Base-by-base conservation (phyloP, 2,797 vertebrate genomes). In the Potorous gilbertii region DNA sequence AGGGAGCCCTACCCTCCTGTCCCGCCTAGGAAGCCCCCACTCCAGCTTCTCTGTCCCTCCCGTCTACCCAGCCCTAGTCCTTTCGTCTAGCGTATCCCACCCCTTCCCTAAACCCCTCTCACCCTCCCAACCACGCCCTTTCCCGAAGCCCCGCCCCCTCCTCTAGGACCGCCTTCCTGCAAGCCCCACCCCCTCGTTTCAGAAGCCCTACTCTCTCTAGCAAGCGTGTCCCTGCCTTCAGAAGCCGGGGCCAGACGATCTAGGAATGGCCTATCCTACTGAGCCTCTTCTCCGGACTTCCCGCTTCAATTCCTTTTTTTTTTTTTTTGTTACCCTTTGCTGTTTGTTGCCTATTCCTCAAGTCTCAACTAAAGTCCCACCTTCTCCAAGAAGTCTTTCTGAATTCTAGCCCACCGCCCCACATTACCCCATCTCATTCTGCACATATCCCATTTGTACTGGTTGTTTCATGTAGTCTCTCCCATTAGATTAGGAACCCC, bases 1-100 rank as follows among this genome's bases (percentile, higher is more conserved):
- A 55, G 31, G 56, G 89, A 92, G 62, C 90, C 54, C 74, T 56
- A 34, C 59, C 91, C 94, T 93, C 55, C 55, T 55, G 54, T 92
- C 46, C 34, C 57, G 74, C 56, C 55, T 91, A 93, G 50, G 34
- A 92, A 56, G 55, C 54, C 95, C 90, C 90, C 66, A 14, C 14
- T 66, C 55, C 54, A 12, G 1, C n/a, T 28, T 34, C 56, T 50
- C 90, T 34, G 57, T n/a, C 93, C 87, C 93, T 55, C 91, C 90
- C 0, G 34, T n/a, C 62, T n/a, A 66, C 34, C 5, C 62, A 14
- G 62, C 34, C 62, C 31, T 0, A 4, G n/a, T 14, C 29, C 16
- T 74, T n/a, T 40, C 66, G 8, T n/a, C 6, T 9, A 21, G 18
- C n/a, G 40, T 8, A 21, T 21, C 66, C 66, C 66, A 18, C 66